phyloP scores from a whole-genome alignment of 2,797 vertebrate genomes.

The Rhinatrema bivittatum region DNA sequence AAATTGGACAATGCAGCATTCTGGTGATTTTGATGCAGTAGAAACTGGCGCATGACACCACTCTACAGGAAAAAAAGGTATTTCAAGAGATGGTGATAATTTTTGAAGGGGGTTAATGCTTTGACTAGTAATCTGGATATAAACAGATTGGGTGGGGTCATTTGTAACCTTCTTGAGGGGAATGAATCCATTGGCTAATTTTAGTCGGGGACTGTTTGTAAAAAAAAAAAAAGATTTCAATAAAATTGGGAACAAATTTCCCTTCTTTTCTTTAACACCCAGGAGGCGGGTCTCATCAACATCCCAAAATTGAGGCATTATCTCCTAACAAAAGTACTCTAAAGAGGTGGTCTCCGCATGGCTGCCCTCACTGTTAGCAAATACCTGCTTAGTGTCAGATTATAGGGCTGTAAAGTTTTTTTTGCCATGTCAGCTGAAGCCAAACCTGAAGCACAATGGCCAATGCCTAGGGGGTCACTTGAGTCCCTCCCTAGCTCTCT shows the following conservation, averaged over 20 bases:
- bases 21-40: no score
- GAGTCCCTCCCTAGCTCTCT: slow-evolving; percentile 38
- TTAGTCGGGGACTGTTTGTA: slow-evolving; percentile 7
- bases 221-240: slow-evolving; percentile 16
- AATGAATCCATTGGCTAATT: no score
- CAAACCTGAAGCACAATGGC: slow-evolving; percentile 34
- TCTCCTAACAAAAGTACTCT: slow-evolving; percentile 37
- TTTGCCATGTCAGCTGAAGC: slow-evolving; percentile 25
- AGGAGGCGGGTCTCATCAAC: slow-evolving; percentile 31
- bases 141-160: slow-evolving; percentile 28
- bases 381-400: slow-evolving; percentile 44
- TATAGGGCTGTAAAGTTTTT: slow-evolving; percentile 16
- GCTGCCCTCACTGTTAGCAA: slow-evolving; percentile 29
- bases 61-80: no score
- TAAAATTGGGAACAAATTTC: slow-evolving; percentile 1
- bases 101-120: no score
- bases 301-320: slow-evolving; percentile 29
- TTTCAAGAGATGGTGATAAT: no score
- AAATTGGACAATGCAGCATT: no score
- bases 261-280: background rate
- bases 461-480: slow-evolving; percentile 43
- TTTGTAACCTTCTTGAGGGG: slow-evolving; percentile 21
- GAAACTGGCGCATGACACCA: no score
- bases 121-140: no score
- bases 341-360: slow-evolving; percentile 42